These are phyloP conservation scores for Petrocephalus schoutedeni DNA, from an alignment of 2,797 vertebrate genomes.

Conservation along the genomic window DNA sequence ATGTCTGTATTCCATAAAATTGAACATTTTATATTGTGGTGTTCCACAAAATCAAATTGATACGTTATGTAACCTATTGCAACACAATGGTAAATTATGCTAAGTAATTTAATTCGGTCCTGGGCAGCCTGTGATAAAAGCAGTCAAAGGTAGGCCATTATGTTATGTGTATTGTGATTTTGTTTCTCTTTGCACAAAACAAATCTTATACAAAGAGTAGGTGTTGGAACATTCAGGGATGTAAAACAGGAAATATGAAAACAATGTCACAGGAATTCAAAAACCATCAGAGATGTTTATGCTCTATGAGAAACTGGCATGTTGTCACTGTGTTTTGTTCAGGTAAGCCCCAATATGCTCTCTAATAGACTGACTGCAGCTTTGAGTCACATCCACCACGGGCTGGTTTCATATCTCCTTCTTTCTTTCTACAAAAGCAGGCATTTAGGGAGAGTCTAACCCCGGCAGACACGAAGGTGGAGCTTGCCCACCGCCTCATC, in stretches of 20 bases:
- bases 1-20: background rate
- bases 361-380: background rate
- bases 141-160: background rate
- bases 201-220: background rate
- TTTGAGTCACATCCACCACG: background rate
- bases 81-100: background rate
- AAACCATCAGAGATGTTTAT: background rate
- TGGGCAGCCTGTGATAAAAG: background rate
- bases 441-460: slow-evolving; percentile 56
- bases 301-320: background rate
- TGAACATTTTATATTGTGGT: background rate
- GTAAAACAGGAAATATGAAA: background rate
- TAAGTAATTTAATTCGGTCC: background rate
- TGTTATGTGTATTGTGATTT: background rate
- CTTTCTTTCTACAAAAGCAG: slow-evolving; percentile 36
- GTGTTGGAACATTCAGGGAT: background rate
- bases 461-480: slow-evolving; percentile 55
- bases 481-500: slow-evolving; percentile 57
- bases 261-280: background rate
- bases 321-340: background rate
- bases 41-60: background rate
- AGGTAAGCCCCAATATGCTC: background rate
- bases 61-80: background rate
- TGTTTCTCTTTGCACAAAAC: background rate
- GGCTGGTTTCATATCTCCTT: slow-evolving; percentile 46